A percentile compares a stretch with the other conserved stretches of the same genome.
These are phyloP conservation scores for Myathropa florea DNA, from an alignment of 2,888 invertebrate species.

Conservation along the genomic window DNA sequence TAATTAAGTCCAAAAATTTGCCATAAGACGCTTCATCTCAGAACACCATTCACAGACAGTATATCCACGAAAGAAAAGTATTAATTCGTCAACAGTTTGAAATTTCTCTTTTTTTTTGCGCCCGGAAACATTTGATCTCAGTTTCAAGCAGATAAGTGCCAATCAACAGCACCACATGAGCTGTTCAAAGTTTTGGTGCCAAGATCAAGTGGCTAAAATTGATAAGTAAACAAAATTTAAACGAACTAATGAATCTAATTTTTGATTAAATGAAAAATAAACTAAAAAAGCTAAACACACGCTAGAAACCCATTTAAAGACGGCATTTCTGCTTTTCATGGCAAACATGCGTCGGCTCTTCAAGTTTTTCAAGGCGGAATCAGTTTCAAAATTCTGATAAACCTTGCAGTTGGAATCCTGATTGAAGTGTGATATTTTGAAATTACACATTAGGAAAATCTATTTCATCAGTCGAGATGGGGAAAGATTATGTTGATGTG, in stretches of 20 bases:
- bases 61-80: neutral
- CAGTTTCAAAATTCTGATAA: neutral
- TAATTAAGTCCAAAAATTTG: neutral
- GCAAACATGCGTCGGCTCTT: neutral
- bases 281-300: neutral
- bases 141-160: neutral
- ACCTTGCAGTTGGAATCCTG: neutral
- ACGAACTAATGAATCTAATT: constrained; percentile 23
- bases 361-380: neutral
- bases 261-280: neutral
- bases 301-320: neutral
- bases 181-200: constrained; percentile 3
- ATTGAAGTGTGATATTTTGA: neutral
- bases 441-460: neutral
- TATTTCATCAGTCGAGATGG: neutral
- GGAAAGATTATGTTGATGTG: neutral
- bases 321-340: neutral
- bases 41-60: neutral
- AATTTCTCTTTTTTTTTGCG: neutral
- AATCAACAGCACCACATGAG: neutral
- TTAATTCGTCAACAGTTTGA: neutral
- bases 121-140: neutral
- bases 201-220: constrained; percentile 21
- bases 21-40: neutral
- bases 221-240: neutral